Evolutionary conservation across 2,888 invertebrate species (phyloP), one percentile per base, ranked within the genome.

Genomic region (Perdita meconis): DNA sequence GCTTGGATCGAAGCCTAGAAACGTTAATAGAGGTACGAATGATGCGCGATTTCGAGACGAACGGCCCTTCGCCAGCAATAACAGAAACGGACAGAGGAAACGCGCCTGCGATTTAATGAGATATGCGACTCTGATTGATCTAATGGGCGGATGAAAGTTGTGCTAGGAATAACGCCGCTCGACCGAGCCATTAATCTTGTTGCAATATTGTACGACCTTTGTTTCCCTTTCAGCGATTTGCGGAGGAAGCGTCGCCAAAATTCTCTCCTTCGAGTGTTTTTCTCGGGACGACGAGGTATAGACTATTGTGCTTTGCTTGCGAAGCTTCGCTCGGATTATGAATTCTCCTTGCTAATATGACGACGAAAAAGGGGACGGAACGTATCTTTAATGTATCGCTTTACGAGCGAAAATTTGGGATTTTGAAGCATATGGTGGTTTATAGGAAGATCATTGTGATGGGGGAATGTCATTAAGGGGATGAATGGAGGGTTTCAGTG

Each of bases 1-100:
- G 53, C 26, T 80, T 74, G 74, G 64, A 69, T 64, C 55, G 63
- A 40, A 66, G 68, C 65, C 65, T 30, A 64, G 61, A 22, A 53
- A 71, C 67, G 67, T 63, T 78, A 53, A 65, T 42, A 53, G 42
- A 42, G 53, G 57, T 42, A 38, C 38, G 22, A 59, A 50, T 55
- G 61, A 50, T 36, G 38, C 47, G 59, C 22, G 47, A 47, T 47
- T 47, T 47, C 10, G 34, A 60, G 51, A 51, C 13, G 26, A 34
- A 44, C 40, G 24, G 16, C 34, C 3, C 10, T 44, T 19, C 12
- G 50, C 57, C 26, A 40, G 50, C 16, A 30, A 40, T n/a, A 44
- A 36, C 47, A 12, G 47, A 56, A 22, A 16, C 55, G 40, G 53
- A 24, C 55, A 55, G 53, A 66, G 53, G 50, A 26, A 13, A 19